Percentiles rank a stretch among this genome's conserved stretches.
Conservation (phyloP, 1,140 invertebrate species). For the Drosophila kanapiae region DNA sequence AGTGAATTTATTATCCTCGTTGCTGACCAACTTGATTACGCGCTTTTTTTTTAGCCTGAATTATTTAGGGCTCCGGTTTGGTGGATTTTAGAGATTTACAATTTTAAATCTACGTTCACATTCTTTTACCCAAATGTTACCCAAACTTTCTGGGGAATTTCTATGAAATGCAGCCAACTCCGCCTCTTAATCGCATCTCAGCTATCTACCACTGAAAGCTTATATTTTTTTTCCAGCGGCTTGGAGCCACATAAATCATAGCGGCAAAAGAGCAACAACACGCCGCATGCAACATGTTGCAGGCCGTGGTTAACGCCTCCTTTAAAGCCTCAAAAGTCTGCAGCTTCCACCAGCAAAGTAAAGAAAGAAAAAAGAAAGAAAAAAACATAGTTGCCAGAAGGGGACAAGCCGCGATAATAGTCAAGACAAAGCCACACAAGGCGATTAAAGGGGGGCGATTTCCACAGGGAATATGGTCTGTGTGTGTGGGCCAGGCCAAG, state of each 20-base stretch:
- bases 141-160: too few relatives aligned
- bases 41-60: constrained; percentile 1
- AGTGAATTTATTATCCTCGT: constrained; percentile 37
- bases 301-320: constrained; percentile 56
- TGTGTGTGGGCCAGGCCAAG: constrained; percentile 32
- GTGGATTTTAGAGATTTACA: too few relatives aligned
- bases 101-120: background rate
- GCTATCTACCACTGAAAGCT: constrained; percentile 35
- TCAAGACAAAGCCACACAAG: constrained; percentile 59
- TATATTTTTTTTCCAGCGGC: constrained; percentile 11
- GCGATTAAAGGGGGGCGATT: constrained; percentile 22
- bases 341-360: constrained; percentile 34
- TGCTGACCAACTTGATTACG: constrained; percentile 35
- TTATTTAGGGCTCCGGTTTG: background rate
- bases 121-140: background rate
- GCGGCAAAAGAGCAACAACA: constrained; percentile 44
- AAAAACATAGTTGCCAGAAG: constrained; percentile 51
- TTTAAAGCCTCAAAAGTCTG: constrained; percentile 39
- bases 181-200: constrained; percentile 41
- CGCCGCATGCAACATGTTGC: constrained; percentile 65
- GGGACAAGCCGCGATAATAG: constrained; percentile 55
- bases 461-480: background rate
- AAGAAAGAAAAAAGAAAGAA: constrained; percentile 1
- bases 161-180: constrained; percentile 25
- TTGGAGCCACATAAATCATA: constrained; percentile 60